phyloP scores from a whole-genome alignment of 2,888 invertebrate species.

The Lepidocyrtinus sp. region DNA sequence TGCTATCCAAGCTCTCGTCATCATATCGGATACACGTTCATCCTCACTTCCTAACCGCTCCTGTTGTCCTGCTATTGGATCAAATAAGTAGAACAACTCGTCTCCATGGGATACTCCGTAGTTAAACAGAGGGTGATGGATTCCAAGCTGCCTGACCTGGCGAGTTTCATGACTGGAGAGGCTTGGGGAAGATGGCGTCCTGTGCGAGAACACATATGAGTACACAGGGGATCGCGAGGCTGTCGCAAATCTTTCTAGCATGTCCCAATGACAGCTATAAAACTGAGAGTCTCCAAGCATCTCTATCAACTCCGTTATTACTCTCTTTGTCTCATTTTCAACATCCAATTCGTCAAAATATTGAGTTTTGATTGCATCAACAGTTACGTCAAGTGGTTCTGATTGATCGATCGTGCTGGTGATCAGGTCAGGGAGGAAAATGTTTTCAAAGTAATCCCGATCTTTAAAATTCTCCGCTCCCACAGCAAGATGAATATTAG shows the following conservation, averaged over 20 bases:
- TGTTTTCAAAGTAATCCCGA: conserved; percentile 61
- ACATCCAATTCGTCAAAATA: conserved; percentile 67
- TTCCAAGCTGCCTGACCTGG: conserved; percentile 46
- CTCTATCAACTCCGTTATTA: conserved; percentile 58
- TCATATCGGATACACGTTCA: conserved; percentile 59
- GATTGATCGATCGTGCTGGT: conserved; percentile 51
- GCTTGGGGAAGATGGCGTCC: conserved; percentile 61
- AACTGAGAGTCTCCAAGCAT: conserved; percentile 62
- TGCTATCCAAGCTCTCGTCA: conserved; percentile 59
- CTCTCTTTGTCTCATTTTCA: conserved; percentile 62
- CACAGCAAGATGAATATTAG: conserved; percentile 42
- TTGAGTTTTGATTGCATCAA: conserved; percentile 65
- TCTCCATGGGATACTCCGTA: conserved; percentile 64
- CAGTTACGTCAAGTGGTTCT: conserved; percentile 58
- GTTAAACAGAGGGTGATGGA: conserved; percentile 64
- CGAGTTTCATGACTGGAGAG: conserved; percentile 36
- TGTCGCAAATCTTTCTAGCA: conserved; percentile 63
- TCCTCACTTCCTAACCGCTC: conserved; percentile 53
- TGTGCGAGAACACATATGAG: conserved; percentile 67
- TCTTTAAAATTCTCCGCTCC: conserved; percentile 64
- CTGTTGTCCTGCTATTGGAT: conserved; percentile 46
- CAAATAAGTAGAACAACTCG: conserved; percentile 66
- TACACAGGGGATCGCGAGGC: conserved; percentile 52
- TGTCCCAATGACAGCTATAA: conserved; percentile 63
- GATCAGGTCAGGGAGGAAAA: conserved; percentile 61